Evolutionary conservation across 2,888 invertebrate genomes (phyloP).

Genomic region (Muschampia plurimacula): DNA sequence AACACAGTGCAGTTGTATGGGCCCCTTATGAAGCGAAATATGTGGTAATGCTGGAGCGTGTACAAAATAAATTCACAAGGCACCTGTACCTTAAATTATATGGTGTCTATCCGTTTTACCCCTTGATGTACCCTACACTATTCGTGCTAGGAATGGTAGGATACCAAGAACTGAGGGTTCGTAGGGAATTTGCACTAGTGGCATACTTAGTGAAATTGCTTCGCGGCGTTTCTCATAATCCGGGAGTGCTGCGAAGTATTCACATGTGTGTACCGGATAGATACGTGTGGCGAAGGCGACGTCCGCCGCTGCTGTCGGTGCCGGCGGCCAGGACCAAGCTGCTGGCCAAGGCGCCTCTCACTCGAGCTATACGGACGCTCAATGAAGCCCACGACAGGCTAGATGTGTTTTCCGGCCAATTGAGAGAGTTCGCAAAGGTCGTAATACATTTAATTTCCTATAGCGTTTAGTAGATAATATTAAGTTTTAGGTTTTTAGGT

Average conservation of each 20-base stretch:
- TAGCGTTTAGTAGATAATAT: no score
- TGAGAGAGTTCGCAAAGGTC: no score
- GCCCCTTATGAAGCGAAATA: no score
- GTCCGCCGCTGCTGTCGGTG: background rate
- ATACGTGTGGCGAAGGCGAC: conserved; percentile 9
- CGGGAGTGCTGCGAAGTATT: conserved; percentile 7
- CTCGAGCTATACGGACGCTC: no score
- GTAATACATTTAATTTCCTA: no score
- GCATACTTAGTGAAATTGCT: conserved; percentile 7
- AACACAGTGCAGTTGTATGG: conserved; percentile 7
- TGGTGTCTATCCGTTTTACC: conserved; percentile 38
- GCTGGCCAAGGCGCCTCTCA: background rate
- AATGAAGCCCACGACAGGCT: no score
- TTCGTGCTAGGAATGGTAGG: conserved; percentile 39
- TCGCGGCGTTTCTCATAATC: background rate
- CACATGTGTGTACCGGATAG: background rate
- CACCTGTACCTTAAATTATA: conserved; percentile 20
- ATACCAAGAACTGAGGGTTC: conserved; percentile 33
- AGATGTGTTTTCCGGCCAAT: no score
- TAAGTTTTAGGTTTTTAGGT: no score
- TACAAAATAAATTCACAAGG: no score
- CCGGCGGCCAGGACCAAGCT: background rate
- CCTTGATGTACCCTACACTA: conserved; percentile 36
- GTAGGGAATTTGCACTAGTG: conserved; percentile 10
- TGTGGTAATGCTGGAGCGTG: no score